Evolutionary conservation across 37 sponge, comb jelly and placozoan genomes (phyloP).

Genomic region (Halichondria panicea): DNA sequence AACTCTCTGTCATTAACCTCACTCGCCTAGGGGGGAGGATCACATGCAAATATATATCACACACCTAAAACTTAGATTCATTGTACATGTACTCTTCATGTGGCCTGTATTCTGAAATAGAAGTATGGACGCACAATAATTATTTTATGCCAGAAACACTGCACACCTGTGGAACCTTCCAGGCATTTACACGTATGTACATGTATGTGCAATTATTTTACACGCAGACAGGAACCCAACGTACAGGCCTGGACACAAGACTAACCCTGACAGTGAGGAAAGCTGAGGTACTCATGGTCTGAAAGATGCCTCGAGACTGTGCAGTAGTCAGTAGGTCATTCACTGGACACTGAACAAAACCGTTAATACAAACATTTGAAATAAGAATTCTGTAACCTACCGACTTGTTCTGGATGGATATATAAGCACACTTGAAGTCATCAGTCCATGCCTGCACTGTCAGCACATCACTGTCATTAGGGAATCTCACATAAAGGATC

Average conservation of each 20-base stretch:
- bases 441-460: constrained; percentile 23
- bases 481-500: constrained; percentile 54
- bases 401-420: constrained; percentile 71
- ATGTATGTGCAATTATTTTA: neutral
- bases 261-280: constrained; percentile 45
- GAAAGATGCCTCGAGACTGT: constrained; percentile 45
- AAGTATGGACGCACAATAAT: no score
- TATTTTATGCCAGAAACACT: no score
- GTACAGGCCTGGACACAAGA: no score
- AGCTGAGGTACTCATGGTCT: constrained; percentile 56
- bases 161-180: neutral
- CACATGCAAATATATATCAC: neutral
- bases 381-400: constrained; percentile 16
- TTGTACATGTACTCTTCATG: neutral
- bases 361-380: no score
- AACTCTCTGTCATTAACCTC: neutral
- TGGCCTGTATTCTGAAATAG: no score
- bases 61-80: neutral
- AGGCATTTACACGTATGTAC: neutral
- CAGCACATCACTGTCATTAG: neutral
- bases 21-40: neutral
- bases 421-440: constrained; percentile 26
- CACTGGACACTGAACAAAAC: constrained; percentile 46
- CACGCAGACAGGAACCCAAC: neutral
- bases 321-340: constrained; percentile 55